Base-by-base conservation (phyloP, 2,113 vertebrate genomes). In the Lagenorhynchus albirostris region DNA sequence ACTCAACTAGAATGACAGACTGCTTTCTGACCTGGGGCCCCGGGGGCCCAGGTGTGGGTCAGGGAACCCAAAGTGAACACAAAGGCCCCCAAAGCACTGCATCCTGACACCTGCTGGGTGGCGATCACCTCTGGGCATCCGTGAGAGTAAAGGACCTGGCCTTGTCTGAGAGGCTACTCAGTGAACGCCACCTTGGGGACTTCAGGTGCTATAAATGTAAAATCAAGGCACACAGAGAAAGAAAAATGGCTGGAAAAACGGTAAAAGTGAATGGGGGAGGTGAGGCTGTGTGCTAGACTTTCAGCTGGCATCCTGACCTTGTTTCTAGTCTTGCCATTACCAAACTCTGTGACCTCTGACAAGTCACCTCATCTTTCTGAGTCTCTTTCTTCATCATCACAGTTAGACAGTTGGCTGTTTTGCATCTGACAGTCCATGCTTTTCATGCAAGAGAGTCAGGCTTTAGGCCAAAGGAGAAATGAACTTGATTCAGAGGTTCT, bases 381-480 rank as follows among this genome's bases (percentile, higher is more conserved):
- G 38, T 74, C 58, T 91, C 33, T 68, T 91, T 95, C 6, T 29
- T 60, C 36, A 41, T 67, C n/a, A 53, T 36, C 38, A 31, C 33
- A 50, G n/a, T 70, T 31, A 77, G 29, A 9, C 33, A 36, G 6
- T 31, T 74, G 86, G 17, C 60, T 85, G 21, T 50, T 73, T 94
- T 55, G 36, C n/a, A 65, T 65, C 4, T 3, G 31, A 63, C 18
- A 36, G 21, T 47, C 67, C 23, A 44, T 33, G 29, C 10, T 91
- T 76, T 38, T 41, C 47, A 41, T 50, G 36, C 41, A 65, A 62
- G 33, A 74, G 47, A 38, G 26, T 58, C 36, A 26, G 31, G 36
- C 50, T 79, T 84, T 73, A 58, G 63, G 70, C 8, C n/a, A 92
- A 89, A 65, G 55, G 63, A 84, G 62, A 84, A 83, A 47, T 63